Percentiles rank a stretch among this genome's conserved stretches.
Conservation (phyloP, 2,797 vertebrate species). For the Urocyon cinereoargenteus region DNA sequence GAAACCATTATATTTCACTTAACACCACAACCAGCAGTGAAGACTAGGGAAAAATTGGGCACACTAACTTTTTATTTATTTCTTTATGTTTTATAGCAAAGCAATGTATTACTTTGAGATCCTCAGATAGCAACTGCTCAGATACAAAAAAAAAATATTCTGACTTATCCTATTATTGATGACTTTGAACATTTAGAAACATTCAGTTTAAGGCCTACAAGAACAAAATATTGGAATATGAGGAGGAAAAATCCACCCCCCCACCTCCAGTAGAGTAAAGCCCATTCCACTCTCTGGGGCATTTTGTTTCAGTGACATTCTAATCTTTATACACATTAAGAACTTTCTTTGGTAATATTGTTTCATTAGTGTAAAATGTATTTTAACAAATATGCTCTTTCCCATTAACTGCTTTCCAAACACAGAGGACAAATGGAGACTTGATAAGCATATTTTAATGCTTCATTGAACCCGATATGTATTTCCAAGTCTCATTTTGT, state of each 20-base stretch:
- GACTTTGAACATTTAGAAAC: slow-evolving; percentile 31
- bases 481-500: slow-evolving; percentile 18
- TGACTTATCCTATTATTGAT: slow-evolving; percentile 43
- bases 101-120: slow-evolving; percentile 33
- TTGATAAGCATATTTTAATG: slow-evolving; percentile 60
- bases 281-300: slow-evolving; percentile 14
- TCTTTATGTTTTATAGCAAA: neutral
- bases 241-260: neutral
- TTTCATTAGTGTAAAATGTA: slow-evolving; percentile 46
- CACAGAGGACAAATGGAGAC: slow-evolving; percentile 61
- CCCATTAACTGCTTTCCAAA: slow-evolving; percentile 62
- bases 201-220: slow-evolving; percentile 15
- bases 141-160: neutral
- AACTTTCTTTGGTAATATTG: slow-evolving; percentile 62
- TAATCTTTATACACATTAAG: slow-evolving; percentile 65
- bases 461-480: slow-evolving; percentile 32
- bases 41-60: neutral
- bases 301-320: slow-evolving; percentile 44
- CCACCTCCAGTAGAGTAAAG: neutral
- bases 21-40: neutral
- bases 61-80: neutral
- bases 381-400: slow-evolving; percentile 36
- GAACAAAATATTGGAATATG: slow-evolving; percentile 52
- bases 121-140: neutral
- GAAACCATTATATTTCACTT: slow-evolving; percentile 43